A percentile compares a stretch with the other conserved stretches of the same genome.
Evolutionary conservation across 2,797 vertebrate species (phyloP).

Genomic region (Crossoptilon crossoptilon): DNA sequence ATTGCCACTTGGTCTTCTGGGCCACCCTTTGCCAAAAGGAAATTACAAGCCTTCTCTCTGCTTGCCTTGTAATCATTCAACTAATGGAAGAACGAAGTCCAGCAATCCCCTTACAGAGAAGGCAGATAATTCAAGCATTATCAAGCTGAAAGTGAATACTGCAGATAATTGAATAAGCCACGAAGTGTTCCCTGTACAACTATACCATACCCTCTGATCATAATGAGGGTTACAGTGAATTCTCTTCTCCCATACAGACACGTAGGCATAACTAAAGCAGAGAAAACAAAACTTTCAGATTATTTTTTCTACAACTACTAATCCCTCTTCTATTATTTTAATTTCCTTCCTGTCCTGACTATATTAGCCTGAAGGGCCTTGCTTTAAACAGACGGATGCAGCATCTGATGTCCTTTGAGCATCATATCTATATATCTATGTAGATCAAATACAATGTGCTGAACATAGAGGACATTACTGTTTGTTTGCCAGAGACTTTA

Average conservation of each 20-base stretch:
- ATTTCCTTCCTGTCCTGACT: background rate
- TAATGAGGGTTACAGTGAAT: background rate
- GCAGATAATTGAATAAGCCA: background rate
- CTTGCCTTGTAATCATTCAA: background rate
- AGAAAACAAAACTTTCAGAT: background rate
- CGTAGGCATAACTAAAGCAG: background rate
- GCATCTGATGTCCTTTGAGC: background rate
- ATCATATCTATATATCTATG: background rate
- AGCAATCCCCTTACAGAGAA: background rate
- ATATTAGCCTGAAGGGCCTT: background rate
- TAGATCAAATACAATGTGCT: background rate
- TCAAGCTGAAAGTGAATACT: background rate
- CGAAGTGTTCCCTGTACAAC: background rate
- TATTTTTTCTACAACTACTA: background rate
- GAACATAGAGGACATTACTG: too few relatives aligned
- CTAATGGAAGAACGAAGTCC: background rate
- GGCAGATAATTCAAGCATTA: background rate
- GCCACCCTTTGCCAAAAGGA: conserved; percentile 3
- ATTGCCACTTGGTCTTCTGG: background rate
- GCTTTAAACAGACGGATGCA: background rate
- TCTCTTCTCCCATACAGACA: background rate
- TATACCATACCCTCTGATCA: accelerated
- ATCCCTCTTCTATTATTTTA: background rate
- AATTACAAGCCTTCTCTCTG: background rate
- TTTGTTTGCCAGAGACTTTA: background rate